Base-by-base conservation (phyloP, 2,888 invertebrate species). In the Pseudoips prasinana region DNA sequence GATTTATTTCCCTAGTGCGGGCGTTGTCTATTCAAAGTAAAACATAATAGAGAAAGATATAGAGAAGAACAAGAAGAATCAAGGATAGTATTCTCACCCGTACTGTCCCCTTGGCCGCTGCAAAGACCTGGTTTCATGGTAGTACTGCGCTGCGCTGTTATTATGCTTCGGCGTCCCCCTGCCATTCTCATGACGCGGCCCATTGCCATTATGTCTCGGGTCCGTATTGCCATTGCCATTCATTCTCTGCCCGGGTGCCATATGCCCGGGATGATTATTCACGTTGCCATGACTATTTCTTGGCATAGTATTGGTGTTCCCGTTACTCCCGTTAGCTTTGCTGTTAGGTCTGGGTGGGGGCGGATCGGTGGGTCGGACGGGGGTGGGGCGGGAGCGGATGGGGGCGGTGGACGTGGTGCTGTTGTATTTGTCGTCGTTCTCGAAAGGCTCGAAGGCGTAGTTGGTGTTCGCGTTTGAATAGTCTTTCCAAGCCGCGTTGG, bases 361-460 rank as follows among this genome's bases (percentile, higher is more conserved):
- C 9, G 73, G 57, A 62, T 75, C 60, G 24, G 74, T 50, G 46
- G 84, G 68, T 6, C 67, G 46, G 2, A 33, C 29, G 20, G 37
- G 56, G 29, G 44, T 22, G 29, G 47, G 29, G 1, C 61, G 35
- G 25, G 53, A 31, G 0, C 63, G 48, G 1, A 64, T 39, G 0
- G 73, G 70, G 1, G 71, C 69, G 0, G 74, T 75, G 3, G 79
- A 72, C 0, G 77, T 40, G 1, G 78, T 71, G 18, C 73, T 75
- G 56, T 78, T 77, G 64, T 78, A 84, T 62, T 94, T 94, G 67
- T 95, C 94, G 58, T 95, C 95, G 38, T 94, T 93, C 60, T 95
- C 96, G 72, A 94, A 95, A 0, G 95, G 93, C 63, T 97, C 96
- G 78, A 96, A 97, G 0, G 95, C 96, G 79, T 96, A 96, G 80